Conservation (phyloP, 2,797 vertebrate species). For the Tangara arthus region DNA sequence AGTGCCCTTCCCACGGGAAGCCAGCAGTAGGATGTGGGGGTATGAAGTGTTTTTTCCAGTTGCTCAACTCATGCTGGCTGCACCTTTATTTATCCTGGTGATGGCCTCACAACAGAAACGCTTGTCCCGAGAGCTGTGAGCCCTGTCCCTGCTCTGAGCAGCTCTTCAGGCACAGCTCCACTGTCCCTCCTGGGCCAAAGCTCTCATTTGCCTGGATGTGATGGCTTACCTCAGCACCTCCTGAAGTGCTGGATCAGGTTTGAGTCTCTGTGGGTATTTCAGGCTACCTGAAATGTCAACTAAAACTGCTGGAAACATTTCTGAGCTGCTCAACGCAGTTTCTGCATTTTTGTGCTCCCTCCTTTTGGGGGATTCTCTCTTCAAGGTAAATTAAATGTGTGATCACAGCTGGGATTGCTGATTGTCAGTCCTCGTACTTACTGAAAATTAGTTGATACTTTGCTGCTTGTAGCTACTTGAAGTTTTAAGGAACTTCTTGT, state of each 20-base stretch:
- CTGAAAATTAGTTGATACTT: accelerated
- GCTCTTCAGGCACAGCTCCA: not conserved
- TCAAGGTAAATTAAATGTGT: not conserved
- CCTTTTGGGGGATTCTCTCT: not conserved
- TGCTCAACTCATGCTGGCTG: conserved; percentile 52
- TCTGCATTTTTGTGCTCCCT: not conserved
- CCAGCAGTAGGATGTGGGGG: conserved; percentile 15
- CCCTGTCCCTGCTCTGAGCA: not conserved
- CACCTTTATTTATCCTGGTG: conserved; percentile 63
- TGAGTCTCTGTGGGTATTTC: not conserved
- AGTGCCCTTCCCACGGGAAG: conserved; percentile 5
- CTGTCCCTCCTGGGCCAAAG: not conserved
- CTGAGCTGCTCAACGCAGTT: not conserved
- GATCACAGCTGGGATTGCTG: not conserved
- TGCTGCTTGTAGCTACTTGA: not conserved
- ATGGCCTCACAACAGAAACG: conserved; percentile 54
- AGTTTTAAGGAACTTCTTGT: not conserved
- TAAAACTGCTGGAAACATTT: not conserved
- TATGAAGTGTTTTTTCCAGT: conserved; percentile 63
- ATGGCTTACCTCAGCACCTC: not conserved
- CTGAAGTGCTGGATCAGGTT: not conserved
- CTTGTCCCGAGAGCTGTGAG: not conserved
- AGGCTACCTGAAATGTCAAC: not conserved
- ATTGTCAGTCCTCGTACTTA: not conserved
- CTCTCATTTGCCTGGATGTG: accelerated